A percentile compares a stretch with the other conserved stretches of the same genome.
phyloP scores from a whole-genome alignment of 2,888 invertebrate genomes.

The Cylindroiulus punctatus region DNA sequence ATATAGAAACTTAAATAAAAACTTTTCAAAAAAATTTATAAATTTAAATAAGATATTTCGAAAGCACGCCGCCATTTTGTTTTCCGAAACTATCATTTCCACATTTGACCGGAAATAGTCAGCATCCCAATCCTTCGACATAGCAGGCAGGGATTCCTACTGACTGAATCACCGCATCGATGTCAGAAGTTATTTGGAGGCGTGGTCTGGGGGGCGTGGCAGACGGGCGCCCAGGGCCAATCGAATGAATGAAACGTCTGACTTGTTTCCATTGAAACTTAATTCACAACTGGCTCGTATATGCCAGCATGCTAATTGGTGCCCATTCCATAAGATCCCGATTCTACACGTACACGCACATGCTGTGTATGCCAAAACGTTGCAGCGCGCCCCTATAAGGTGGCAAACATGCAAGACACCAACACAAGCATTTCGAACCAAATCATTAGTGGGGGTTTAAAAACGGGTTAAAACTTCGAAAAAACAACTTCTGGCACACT shows the following conservation, averaged over 20 bases:
- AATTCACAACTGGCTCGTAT: background rate
- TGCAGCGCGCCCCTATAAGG: background rate
- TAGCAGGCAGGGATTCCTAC: background rate
- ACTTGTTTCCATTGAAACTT: background rate
- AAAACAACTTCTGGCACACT: background rate
- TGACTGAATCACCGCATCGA: background rate
- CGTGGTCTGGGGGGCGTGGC: background rate
- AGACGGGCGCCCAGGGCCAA: background rate
- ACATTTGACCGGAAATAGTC: background rate
- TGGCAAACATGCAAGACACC: background rate
- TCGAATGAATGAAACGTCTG: constrained; percentile 1
- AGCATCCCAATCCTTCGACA: background rate
- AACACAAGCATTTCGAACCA: background rate
- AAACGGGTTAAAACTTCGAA: background rate
- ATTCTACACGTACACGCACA: too few species aligned
- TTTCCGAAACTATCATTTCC: too few species aligned
- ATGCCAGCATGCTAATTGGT: background rate
- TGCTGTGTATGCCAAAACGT: background rate
- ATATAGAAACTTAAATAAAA: too few species aligned
- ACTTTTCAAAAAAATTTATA: too few species aligned
- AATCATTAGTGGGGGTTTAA: background rate
- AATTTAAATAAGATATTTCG: too few species aligned
- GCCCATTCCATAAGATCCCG: background rate
- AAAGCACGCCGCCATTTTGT: too few species aligned
- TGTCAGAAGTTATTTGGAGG: background rate